phyloP scores from a whole-genome alignment of 2,113 vertebrate genomes.

The Anolis sagrei region DNA sequence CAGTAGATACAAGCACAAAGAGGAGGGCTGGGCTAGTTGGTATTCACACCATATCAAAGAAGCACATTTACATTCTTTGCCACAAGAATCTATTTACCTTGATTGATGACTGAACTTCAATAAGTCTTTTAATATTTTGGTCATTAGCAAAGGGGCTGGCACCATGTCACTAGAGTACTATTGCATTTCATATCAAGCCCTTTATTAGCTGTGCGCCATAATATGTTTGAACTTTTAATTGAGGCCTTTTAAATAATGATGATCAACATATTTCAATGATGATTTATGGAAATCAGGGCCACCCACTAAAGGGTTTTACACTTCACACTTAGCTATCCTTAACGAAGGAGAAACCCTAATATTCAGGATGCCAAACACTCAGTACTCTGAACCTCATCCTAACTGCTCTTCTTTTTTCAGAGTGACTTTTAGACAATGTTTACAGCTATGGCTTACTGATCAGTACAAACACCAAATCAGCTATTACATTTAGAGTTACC shows the following conservation, averaged over 20 bases:
- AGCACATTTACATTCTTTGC: conserved; percentile 64
- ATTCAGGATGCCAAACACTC: conserved; percentile 9
- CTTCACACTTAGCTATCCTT: not conserved
- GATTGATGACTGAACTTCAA: conserved; percentile 73
- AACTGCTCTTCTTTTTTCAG: not conserved
- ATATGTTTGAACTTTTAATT: conserved; percentile 67
- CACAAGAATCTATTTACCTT: conserved; percentile 73
- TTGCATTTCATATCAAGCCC: conserved; percentile 58
- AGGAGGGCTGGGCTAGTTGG: conserved; percentile 38
- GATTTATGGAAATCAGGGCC: conserved; percentile 45
- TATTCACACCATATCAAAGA: conserved; percentile 64
- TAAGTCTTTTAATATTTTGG: conserved; percentile 73
- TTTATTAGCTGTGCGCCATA: conserved; percentile 55
- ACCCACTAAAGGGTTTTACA: not conserved
- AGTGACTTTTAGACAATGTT: conserved; percentile 33
- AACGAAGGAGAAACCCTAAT: conserved; percentile 3
- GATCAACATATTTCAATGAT: conserved; percentile 59
- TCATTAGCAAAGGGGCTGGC: conserved; percentile 62
- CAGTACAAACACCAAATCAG: conserved; percentile 42
- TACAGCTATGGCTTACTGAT: conserved; percentile 31
- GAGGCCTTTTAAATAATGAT: conserved; percentile 65
- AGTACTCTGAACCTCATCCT: not conserved
- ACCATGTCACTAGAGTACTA: conserved; percentile 60
- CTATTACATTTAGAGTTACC: conserved; percentile 27
- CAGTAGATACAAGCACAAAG: conserved; percentile 13